These are phyloP conservation scores for Varecia variegata DNA, from an alignment of 2,797 vertebrate species.

Conservation along the genomic window DNA sequence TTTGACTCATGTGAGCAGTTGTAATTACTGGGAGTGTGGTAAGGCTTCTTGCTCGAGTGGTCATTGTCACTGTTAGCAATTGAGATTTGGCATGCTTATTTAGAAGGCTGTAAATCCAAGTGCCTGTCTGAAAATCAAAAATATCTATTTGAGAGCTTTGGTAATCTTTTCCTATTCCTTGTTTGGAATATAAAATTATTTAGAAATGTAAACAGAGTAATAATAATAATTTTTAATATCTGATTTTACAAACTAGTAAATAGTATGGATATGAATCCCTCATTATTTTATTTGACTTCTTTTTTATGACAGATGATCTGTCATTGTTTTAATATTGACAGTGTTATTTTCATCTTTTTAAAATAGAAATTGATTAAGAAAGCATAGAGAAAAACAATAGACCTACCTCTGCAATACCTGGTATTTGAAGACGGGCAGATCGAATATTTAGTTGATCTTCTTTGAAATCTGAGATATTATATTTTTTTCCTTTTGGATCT, in stretches of 20 bases:
- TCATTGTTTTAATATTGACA: not conserved
- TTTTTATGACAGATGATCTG: not conserved
- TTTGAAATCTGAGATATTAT: slow-evolving; percentile 64
- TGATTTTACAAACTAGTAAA: not conserved
- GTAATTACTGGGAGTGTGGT: slow-evolving; percentile 73
- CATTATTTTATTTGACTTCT: not conserved
- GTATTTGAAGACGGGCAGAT: slow-evolving; percentile 75
- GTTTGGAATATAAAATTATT: not conserved
- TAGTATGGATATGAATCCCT: not conserved
- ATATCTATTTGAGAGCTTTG: not conserved
- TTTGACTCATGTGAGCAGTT: slow-evolving; percentile 71
- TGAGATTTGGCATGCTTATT: slow-evolving; percentile 68
- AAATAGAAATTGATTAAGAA: not conserved
- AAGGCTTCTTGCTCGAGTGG: slow-evolving; percentile 74
- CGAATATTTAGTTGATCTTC: not conserved
- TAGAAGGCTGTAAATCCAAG: slow-evolving; percentile 80
- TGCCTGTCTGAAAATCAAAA: slow-evolving; percentile 74
- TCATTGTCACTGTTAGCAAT: slow-evolving; percentile 76
- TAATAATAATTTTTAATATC: slow-evolving; percentile 15
- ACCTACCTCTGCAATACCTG: slow-evolving; percentile 83
- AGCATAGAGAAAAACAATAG: not conserved
- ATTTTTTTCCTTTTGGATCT: slow-evolving; percentile 80
- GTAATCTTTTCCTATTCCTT: slow-evolving; percentile 7
- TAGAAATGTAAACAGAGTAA: slow-evolving; percentile 17
- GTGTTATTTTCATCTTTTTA: not conserved